Base-by-base conservation (phyloP, 2,113 vertebrate genomes). In the Sceloporus tristichus region DNA sequence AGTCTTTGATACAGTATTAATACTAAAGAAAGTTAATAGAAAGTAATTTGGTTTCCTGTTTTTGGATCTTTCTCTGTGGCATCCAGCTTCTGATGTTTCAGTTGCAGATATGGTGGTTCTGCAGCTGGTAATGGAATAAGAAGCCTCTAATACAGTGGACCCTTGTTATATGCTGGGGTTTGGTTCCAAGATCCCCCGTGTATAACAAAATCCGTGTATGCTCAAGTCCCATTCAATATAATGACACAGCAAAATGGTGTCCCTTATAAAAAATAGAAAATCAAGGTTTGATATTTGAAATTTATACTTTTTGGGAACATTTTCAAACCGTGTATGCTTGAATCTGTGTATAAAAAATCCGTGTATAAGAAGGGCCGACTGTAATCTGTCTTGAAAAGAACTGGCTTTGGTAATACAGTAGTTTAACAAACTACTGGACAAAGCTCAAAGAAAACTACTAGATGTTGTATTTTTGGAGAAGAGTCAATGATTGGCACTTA, bases 381-480 rank as follows among this genome's bases (percentile, higher is more conserved):
- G 34, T 34, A 34, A 34, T 34, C 34, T 34, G 34, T 34, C 34
- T 40, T n/a, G 2, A 66, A 82, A 74, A 65, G 80, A 54, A 14
- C n/a, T 88, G 62, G 13, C 59, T 82, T 54, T 79, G 23, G 25
- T 10, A 75, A 75, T 83, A 34, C 34, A 34, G 34, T 34, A 27
- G 82, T 29, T 76, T 65, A 29, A 56, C 85, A 86, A 86, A 78
- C 21, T 74, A 29, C 14, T 54, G n/a, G n/a, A 74, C 27, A 25
- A 83, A 71, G 42, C 19, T 34, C 7, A 34, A 42, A 66, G 42
- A 7, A 73, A 77, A 68, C 76, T 3, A 68, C 66, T 3, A 83
- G 40, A 76, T 82, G 62, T 66, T 29, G 18, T 14, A 54, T 68
- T 6, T 38, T 83, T 83, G 27, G 59, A 77, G 62, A 76, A 66